A percentile compares a stretch with the other conserved stretches of the same genome.
Evolutionary conservation across 2,113 vertebrate genomes (phyloP).

Genomic region (Hyperopisus bebe): DNA sequence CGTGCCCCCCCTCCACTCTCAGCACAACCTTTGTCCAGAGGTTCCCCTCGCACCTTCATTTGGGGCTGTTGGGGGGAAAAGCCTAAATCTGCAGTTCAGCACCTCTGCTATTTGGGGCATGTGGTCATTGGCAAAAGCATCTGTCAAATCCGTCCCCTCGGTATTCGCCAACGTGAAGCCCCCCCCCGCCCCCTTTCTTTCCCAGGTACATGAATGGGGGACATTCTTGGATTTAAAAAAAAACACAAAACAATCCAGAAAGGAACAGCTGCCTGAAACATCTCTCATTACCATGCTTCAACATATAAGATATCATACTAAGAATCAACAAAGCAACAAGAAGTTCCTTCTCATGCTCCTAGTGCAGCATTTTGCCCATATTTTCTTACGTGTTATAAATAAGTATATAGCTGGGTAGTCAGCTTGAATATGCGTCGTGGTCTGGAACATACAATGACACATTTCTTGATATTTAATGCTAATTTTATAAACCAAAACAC

Average conservation of each 20-base stretch:
- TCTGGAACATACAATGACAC: not conserved
- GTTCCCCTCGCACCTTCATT: slow-evolving; percentile 65
- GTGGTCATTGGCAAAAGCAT: slow-evolving; percentile 65
- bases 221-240: slow-evolving; percentile 19
- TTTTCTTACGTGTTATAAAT: not conserved
- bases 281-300: not conserved
- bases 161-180: slow-evolving; percentile 41
- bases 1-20: slow-evolving; percentile 60
- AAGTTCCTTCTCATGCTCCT: not conserved
- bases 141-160: slow-evolving; percentile 62
- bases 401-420: not conserved
- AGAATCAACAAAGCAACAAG: not conserved
- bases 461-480: not conserved
- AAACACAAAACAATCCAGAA: slow-evolving; percentile 23
- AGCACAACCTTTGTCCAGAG: slow-evolving; percentile 78
- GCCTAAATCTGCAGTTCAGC: slow-evolving; percentile 62
- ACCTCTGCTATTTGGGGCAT: slow-evolving; percentile 66
- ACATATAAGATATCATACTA: not conserved
- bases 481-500: not conserved
- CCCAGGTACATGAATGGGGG: slow-evolving; percentile 29
- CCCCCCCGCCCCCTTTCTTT: slow-evolving; percentile 20
- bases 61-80: slow-evolving; percentile 58
- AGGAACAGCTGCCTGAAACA: not conserved
- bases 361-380: not conserved
- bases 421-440: not conserved